A percentile compares a stretch with the other conserved stretches of the same genome.
These are phyloP conservation scores for Haliclona indistincta DNA, from an alignment of 37 sponge, comb jelly and placozoan species.

Conservation along the genomic window DNA sequence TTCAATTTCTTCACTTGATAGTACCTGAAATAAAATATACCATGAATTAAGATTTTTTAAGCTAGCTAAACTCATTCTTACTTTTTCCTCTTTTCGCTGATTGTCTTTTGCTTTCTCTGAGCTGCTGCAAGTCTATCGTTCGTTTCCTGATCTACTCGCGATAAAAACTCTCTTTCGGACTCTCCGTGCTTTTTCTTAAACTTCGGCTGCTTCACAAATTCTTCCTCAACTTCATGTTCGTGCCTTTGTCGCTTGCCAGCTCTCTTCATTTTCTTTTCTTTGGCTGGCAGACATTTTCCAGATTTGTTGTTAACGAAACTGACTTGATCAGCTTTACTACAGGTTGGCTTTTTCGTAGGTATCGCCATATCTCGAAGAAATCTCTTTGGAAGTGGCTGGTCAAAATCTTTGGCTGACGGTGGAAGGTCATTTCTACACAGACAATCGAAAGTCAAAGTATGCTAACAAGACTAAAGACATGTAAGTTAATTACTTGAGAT, in stretches of 20 bases:
- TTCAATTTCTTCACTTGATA: constrained; percentile 40
- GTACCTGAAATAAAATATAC: constrained; percentile 24
- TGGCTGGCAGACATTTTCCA: neutral
- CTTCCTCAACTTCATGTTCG: neutral
- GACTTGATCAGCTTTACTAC: constrained; percentile 3
- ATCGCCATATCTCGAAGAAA: no score
- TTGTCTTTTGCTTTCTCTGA: constrained; percentile 36
- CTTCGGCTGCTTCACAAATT: neutral
- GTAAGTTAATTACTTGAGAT: neutral
- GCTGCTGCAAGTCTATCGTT: constrained; percentile 51
- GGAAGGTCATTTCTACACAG: constrained; percentile 10
- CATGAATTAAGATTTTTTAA: neutral
- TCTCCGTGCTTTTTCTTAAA: constrained; percentile 58
- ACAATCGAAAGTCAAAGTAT: neutral
- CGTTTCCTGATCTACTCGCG: constrained; percentile 68
- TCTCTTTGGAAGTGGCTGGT: constrained; percentile 54
- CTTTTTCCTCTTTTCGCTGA: constrained; percentile 28
- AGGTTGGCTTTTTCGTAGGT: neutral
- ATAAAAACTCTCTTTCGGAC: constrained; percentile 34
- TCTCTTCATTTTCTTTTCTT: neutral
- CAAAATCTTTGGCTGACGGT: constrained; percentile 26
- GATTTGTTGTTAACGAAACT: neutral
- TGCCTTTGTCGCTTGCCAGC: neutral
- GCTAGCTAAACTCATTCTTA: neutral
- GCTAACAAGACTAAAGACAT: neutral